Evolutionary conservation across 2,888 invertebrate species (phyloP).

Genomic region (Amblyjoppa fuscipennis): DNA sequence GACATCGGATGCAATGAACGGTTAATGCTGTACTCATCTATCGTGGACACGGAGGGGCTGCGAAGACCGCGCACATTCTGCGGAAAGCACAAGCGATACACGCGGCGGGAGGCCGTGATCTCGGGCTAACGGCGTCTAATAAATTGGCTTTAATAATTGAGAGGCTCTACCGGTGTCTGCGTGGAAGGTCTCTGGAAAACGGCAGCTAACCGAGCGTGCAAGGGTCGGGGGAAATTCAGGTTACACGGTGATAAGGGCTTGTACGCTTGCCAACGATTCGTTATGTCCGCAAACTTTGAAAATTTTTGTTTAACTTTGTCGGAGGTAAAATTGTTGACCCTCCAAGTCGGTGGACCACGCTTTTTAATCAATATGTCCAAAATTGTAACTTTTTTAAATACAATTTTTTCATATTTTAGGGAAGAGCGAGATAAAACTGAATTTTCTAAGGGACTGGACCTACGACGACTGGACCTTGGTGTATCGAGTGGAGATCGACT

Average conservation of each 20-base stretch:
- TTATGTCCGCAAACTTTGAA: too few relatives aligned
- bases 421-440: too few relatives aligned
- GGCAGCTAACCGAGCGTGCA: constrained; percentile 31
- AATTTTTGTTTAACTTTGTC: too few relatives aligned
- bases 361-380: too few relatives aligned
- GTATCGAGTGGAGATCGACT: too few relatives aligned
- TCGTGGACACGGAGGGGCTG: neutral
- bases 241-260: neutral
- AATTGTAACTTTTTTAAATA: too few relatives aligned
- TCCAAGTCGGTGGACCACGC: too few relatives aligned
- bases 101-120: constrained; percentile 35
- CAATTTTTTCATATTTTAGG: too few relatives aligned
- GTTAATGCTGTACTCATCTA: neutral
- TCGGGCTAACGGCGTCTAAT: constrained; percentile 52
- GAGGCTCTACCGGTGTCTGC: constrained; percentile 11
- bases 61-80: constrained; percentile 20
- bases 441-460: too few relatives aligned
- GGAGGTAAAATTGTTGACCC: too few relatives aligned
- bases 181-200: constrained; percentile 3
- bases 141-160: constrained; percentile 67
- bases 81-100: neutral
- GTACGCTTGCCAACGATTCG: too few relatives aligned
- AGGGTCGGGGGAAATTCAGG: neutral
- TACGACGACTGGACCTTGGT: too few relatives aligned
- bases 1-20: neutral